A percentile compares a stretch with the other conserved stretches of the same genome.
Conservation (phyloP, 2,797 vertebrate genomes). For the Psittacula derbiana region DNA sequence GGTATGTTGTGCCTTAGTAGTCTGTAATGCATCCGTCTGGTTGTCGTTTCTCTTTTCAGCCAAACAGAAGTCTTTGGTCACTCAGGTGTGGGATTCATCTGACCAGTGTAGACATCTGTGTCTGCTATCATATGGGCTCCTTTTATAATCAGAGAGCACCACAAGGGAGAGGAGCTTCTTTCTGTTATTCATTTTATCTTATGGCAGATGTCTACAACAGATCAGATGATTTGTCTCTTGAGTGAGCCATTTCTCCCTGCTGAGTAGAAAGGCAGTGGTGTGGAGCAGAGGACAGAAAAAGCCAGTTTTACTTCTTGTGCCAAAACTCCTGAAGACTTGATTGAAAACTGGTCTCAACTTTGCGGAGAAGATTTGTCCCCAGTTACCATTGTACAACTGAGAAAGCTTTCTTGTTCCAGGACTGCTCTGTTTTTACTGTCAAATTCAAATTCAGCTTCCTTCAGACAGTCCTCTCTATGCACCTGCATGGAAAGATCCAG, state of each 20-base stretch:
- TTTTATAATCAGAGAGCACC: neutral
- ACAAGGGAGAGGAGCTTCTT: neutral
- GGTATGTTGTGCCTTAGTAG: neutral
- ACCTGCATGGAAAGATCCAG: neutral
- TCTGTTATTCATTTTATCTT: neutral
- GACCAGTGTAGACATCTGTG: neutral
- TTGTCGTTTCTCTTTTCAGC: neutral
- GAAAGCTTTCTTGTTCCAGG: neutral
- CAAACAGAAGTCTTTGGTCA: neutral
- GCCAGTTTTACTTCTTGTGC: neutral
- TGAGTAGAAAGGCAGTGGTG: neutral
- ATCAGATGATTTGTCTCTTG: constrained; percentile 10
- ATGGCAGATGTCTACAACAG: neutral
- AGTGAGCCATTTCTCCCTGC: neutral
- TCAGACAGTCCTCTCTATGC: neutral
- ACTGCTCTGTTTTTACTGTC: neutral
- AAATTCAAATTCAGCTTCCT: neutral
- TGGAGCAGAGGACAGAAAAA: neutral
- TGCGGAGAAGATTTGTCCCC: neutral
- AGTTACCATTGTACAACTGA: neutral
- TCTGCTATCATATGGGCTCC: neutral
- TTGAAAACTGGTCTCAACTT: constrained; percentile 1
- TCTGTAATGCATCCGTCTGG: neutral
- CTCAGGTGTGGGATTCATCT: neutral
- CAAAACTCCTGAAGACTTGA: neutral